Percentiles rank a stretch among this genome's conserved stretches.
phyloP scores from a whole-genome alignment of 2,888 invertebrate species.

The Caenorhabditis sinica region DNA sequence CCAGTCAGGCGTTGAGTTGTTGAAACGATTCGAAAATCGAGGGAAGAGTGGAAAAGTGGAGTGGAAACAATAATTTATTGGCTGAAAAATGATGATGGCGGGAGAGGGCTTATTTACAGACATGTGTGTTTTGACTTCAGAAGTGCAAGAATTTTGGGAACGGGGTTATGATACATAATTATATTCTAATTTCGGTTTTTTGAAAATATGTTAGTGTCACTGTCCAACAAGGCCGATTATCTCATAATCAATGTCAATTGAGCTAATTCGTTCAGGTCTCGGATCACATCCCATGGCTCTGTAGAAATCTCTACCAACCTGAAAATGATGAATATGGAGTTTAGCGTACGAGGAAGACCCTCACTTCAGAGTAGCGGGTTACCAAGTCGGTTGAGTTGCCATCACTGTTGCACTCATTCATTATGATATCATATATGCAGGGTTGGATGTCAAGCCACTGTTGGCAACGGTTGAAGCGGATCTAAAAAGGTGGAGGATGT shows the following conservation, averaged over 20 bases:
- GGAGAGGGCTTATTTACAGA: constrained; percentile 22
- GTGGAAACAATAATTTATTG: constrained; percentile 24
- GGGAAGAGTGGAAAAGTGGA: background rate
- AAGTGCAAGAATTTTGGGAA: background rate
- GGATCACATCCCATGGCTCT: constrained; percentile 46
- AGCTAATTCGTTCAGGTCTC: constrained; percentile 3
- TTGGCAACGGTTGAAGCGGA: constrained; percentile 44
- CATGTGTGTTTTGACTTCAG: constrained; percentile 7
- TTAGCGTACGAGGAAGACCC: background rate
- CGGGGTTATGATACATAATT: no score
- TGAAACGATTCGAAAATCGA: constrained; percentile 1
- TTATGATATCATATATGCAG: constrained; percentile 58
- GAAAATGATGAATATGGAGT: background rate
- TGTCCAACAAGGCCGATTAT: constrained; percentile 17
- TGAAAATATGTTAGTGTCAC: background rate
- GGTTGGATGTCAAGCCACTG: constrained; percentile 56
- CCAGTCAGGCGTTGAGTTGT: constrained; percentile 22
- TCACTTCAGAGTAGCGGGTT: constrained; percentile 36
- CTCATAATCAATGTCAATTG: constrained; percentile 25
- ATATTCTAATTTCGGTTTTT: no score
- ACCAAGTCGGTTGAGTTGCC: constrained; percentile 39
- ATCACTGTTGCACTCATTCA: constrained; percentile 42
- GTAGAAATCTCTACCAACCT: constrained; percentile 42
- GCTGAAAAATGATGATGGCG: constrained; percentile 3
- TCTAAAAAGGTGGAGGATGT: no score